These are phyloP conservation scores for Myathropa florea DNA, from an alignment of 2,888 invertebrate species.

Conservation along the genomic window DNA sequence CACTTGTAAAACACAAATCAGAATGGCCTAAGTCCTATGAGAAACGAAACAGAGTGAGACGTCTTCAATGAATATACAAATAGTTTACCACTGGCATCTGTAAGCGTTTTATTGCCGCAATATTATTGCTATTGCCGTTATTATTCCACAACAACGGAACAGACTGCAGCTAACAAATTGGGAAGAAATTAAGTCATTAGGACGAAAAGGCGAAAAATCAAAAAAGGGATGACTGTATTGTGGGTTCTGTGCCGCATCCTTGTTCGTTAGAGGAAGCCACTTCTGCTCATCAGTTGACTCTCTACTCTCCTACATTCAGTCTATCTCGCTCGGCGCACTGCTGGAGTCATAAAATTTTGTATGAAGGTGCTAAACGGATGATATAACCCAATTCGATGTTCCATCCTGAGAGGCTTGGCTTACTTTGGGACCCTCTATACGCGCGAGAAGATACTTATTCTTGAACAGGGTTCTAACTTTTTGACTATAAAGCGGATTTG, in stretches of 20 bases:
- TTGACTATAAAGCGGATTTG: slow-evolving; percentile 64
- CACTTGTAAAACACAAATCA: slow-evolving; percentile 24
- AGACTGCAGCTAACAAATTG: slow-evolving; percentile 51
- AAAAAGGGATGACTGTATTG: slow-evolving; percentile 30
- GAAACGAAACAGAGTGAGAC: neutral
- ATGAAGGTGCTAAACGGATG: slow-evolving; percentile 67
- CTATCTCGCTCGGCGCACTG: neutral
- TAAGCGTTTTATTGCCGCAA: slow-evolving; percentile 57
- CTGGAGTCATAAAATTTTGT: slow-evolving; percentile 61
- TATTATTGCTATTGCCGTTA: slow-evolving; percentile 68
- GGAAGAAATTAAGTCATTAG: slow-evolving; percentile 68
- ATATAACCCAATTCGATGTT: slow-evolving; percentile 65
- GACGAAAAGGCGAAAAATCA: slow-evolving; percentile 52
- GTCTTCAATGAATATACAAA: slow-evolving; percentile 38
- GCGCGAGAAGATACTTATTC: slow-evolving; percentile 20
- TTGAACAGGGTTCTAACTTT: slow-evolving; percentile 61
- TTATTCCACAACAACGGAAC: slow-evolving; percentile 37
- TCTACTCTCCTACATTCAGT: neutral
- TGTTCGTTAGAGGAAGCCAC: neutral
- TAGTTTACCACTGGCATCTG: slow-evolving; percentile 59
- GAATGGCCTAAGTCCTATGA: neutral
- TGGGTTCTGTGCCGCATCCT: no score
- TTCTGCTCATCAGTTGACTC: no score
- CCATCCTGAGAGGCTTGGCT: slow-evolving; percentile 52
- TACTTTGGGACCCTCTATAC: slow-evolving; percentile 24